A percentile compares a stretch with the other conserved stretches of the same genome.
Conservation (phyloP, 2,113 vertebrate species). For the Polypterus senegalus region DNA sequence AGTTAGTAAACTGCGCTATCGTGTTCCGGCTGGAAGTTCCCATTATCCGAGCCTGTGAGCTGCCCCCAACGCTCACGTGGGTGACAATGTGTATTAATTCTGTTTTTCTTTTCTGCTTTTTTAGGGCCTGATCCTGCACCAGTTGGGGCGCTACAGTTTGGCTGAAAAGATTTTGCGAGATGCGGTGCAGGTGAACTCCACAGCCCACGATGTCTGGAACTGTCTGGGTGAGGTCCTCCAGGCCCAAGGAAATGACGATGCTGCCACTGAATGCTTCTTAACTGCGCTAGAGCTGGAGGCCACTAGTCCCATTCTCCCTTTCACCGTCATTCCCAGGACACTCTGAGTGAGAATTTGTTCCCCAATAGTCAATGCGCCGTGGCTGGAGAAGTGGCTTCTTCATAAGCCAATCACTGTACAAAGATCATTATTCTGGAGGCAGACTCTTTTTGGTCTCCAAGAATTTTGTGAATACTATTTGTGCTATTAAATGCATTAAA, state of each 20-base stretch:
- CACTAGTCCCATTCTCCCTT: constrained; percentile 88
- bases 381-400: no score
- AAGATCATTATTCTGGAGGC: no score
- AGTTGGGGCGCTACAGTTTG: constrained; percentile 82
- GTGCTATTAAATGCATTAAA: no score
- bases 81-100: background rate
- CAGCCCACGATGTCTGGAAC: constrained; percentile 92
- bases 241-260: constrained; percentile 81
- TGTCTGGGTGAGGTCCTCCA: constrained; percentile 92
- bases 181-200: constrained; percentile 91
- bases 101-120: constrained; percentile 12
- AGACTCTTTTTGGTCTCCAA: no score
- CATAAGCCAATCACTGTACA: no score
- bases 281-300: constrained; percentile 93
- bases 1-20: constrained; percentile 6
- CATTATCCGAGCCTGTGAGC: background rate
- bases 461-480: no score
- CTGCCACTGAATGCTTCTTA: constrained; percentile 90
- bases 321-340: constrained; percentile 85
- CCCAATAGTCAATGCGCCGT: no score
- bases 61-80: background rate
- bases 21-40: background rate
- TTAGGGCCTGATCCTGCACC: constrained; percentile 87
- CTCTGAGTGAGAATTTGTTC: constrained; percentile 51
- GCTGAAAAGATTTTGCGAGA: constrained; percentile 91